These are phyloP conservation scores for Apotomis betuletana DNA, from an alignment of 2,888 invertebrate genomes.

Conservation along the genomic window DNA sequence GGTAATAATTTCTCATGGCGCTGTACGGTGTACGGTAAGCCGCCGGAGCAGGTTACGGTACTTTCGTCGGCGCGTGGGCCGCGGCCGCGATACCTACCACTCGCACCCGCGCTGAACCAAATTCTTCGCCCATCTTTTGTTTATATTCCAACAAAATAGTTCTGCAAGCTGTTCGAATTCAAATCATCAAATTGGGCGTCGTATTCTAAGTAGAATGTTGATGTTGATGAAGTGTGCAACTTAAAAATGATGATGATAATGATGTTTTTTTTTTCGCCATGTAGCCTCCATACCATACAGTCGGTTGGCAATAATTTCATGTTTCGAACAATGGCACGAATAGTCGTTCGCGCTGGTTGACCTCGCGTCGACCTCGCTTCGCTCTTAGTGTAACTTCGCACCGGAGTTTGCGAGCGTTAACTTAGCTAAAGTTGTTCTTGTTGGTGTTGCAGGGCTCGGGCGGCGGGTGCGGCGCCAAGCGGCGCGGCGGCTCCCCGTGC, in stretches of 20 bases:
- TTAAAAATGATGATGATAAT: too few relatives aligned
- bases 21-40: constrained; percentile 34
- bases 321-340: constrained; percentile 35
- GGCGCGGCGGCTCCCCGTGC: constrained; percentile 79
- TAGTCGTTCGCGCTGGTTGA: constrained; percentile 31
- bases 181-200: neutral
- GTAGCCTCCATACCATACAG: constrained; percentile 3
- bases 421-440: constrained; percentile 43
- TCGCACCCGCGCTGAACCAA: constrained; percentile 34
- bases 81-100: constrained; percentile 47
- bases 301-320: constrained; percentile 2
- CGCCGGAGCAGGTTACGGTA: constrained; percentile 65
- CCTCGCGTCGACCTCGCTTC: constrained; percentile 39
- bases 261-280: neutral
- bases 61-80: constrained; percentile 59
- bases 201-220: too few relatives aligned
- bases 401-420: constrained; percentile 12
- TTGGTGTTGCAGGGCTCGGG: constrained; percentile 78
- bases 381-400: constrained; percentile 27
- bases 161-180: neutral
- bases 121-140: constrained; percentile 34
- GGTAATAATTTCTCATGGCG: constrained; percentile 33
- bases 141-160: constrained; percentile 20
- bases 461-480: constrained; percentile 82
- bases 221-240: too few relatives aligned